phyloP scores from a whole-genome alignment of 2,113 vertebrate species.

The Uria aalge region DNA sequence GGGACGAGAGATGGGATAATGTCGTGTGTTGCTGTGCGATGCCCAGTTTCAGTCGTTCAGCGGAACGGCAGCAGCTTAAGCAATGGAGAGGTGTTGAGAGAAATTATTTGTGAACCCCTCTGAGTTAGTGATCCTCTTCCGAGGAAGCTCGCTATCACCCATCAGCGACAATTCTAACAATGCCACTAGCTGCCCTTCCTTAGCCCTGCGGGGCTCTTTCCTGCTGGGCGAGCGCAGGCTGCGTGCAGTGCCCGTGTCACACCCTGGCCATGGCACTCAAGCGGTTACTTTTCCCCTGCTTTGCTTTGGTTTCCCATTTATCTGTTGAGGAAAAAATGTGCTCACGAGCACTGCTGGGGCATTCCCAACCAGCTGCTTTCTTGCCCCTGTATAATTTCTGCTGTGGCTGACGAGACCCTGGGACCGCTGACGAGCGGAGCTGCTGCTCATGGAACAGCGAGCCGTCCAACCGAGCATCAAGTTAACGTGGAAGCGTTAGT shows the following conservation, averaged over 20 bases:
- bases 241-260: rapidly evolving
- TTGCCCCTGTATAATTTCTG: rapidly evolving
- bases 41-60: neutral
- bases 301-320: rapidly evolving
- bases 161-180: rapidly evolving
- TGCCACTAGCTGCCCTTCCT: rapidly evolving
- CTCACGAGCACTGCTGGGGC: neutral
- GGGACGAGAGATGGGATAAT: neutral
- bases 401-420: rapidly evolving
- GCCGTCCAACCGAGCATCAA: rapidly evolving
- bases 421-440: neutral
- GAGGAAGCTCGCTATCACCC: neutral
- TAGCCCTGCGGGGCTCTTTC: neutral
- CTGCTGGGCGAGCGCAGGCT: rapidly evolving
- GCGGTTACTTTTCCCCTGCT: neutral
- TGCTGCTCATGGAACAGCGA: neutral
- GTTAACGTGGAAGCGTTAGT: rapidly evolving
- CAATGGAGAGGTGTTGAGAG: rapidly evolving
- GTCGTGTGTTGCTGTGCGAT: rapidly evolving
- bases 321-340: rapidly evolving
- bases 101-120: neutral
- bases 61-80: neutral
- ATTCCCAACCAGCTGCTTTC: rapidly evolving
- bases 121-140: rapidly evolving
- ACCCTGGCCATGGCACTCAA: rapidly evolving